phyloP scores from a whole-genome alignment of 2,113 vertebrate species.

The Oxyura jamaicensis region DNA sequence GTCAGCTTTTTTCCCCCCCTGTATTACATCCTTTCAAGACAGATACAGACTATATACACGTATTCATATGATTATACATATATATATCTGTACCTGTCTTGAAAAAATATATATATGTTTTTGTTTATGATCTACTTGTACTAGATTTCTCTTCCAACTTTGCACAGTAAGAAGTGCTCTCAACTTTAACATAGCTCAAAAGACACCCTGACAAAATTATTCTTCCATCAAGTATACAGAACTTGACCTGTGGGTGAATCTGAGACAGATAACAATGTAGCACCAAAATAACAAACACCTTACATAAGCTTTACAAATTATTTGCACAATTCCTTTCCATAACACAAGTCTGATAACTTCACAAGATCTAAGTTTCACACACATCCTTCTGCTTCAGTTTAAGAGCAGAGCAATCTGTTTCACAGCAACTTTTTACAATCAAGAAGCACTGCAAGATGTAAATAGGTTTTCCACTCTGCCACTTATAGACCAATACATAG shows the following conservation, averaged over 20 bases:
- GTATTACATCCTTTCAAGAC: neutral
- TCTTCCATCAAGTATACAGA: neutral
- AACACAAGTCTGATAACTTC: neutral
- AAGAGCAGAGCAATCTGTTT: neutral
- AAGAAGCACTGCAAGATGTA: accelerated
- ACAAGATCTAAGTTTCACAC: neutral
- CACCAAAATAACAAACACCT: neutral
- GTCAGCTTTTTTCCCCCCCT: too few species aligned
- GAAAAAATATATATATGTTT: neutral
- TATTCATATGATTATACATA: too few species aligned
- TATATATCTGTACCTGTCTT: too few species aligned
- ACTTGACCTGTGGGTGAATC: neutral
- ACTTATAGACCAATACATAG: too few species aligned
- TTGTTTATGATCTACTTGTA: neutral
- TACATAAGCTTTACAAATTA: neutral
- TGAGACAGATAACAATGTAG: neutral
- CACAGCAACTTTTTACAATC: neutral
- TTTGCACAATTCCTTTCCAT: neutral
- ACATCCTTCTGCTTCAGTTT: neutral
- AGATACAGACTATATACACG: neutral
- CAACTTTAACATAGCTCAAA: neutral
- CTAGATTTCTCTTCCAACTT: neutral
- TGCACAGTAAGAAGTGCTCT: too few species aligned
- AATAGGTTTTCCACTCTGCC: neutral
- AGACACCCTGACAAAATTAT: neutral